These are phyloP conservation scores for Oligia latruncula DNA, from an alignment of 2,888 invertebrate species.

Conservation along the genomic window DNA sequence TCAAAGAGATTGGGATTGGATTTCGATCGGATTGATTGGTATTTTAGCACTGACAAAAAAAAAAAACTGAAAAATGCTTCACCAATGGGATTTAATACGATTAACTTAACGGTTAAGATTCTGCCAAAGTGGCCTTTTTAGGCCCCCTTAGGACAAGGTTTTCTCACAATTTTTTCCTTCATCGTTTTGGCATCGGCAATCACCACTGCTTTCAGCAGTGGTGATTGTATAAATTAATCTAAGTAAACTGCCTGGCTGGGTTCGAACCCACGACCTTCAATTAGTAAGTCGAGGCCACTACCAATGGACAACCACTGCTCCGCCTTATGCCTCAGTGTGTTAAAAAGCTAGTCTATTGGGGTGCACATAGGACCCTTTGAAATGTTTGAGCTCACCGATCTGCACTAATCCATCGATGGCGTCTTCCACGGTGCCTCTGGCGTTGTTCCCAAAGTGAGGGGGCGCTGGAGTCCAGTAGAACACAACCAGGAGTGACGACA, in stretches of 20 bases:
- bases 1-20: no score
- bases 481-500: constrained; percentile 78
- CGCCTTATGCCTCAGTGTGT: background rate
- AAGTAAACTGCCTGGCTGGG: background rate
- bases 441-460: constrained; percentile 94
- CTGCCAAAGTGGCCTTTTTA: background rate
- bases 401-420: constrained; percentile 95
- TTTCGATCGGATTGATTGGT: no score
- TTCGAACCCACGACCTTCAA: background rate
- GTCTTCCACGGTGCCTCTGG: constrained; percentile 95
- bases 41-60: no score
- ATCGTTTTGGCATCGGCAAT: background rate
- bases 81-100: no score
- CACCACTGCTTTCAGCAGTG: background rate
- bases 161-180: background rate
- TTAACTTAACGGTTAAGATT: no score
- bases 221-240: background rate
- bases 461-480: constrained; percentile 95
- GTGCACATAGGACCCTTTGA: background rate
- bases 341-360: background rate
- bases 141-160: no score
- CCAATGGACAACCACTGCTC: no score
- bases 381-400: constrained; percentile 89
- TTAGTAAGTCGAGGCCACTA: background rate
- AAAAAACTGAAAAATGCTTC: no score